Conservation (phyloP, 1,140 invertebrate species). For the Formica selysi region DNA sequence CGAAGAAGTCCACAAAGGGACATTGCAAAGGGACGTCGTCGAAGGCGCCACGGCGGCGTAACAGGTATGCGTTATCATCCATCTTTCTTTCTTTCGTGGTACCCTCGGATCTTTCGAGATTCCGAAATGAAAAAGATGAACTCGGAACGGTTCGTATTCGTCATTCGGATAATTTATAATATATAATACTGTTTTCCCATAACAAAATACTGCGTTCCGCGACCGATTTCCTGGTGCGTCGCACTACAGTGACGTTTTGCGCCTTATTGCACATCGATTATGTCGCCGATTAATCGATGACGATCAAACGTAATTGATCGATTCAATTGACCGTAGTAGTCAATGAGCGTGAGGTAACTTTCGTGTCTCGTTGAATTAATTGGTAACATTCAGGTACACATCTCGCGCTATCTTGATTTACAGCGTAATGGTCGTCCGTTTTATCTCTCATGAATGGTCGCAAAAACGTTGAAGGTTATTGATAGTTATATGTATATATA, state of each 20-base stretch:
- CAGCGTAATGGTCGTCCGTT: conserved; percentile 1
- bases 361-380: background rate
- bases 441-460: background rate
- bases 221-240: conserved; percentile 46
- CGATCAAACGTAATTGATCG: background rate
- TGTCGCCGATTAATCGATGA: background rate
- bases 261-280: conserved; percentile 11
- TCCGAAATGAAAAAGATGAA: background rate
- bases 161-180: background rate
- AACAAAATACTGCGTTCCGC: conserved; percentile 5
- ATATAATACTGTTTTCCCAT: conserved; percentile 13
- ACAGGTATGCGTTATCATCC: conserved; percentile 69
- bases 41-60: conserved; percentile 65
- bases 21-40: background rate
- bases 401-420: background rate
- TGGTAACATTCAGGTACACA: no score
- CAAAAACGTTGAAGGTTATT: background rate
- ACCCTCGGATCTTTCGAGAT: conserved; percentile 6
- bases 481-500: background rate
- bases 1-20: conserved; percentile 12
- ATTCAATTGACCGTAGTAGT: background rate
- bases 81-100: background rate
- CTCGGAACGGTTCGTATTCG: background rate
- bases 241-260: conserved; percentile 18
- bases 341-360: conserved; percentile 1